Conservation (phyloP, 2,888 invertebrate genomes). For the Biston betularia region DNA sequence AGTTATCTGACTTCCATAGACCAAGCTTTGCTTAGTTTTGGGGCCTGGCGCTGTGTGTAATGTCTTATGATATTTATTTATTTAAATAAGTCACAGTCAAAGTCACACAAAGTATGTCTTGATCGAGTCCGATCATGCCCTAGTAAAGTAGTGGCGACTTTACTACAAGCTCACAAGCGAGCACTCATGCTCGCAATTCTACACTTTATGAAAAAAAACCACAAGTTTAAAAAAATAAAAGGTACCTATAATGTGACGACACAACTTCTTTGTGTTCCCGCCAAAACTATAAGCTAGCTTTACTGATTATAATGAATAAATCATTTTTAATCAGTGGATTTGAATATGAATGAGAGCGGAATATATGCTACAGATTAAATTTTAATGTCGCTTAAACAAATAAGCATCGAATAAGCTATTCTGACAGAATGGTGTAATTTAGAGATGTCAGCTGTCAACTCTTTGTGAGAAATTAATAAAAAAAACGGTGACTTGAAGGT, state of each 20-base stretch:
- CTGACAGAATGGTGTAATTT: constrained; percentile 16
- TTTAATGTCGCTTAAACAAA: constrained; percentile 34
- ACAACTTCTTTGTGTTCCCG: constrained; percentile 27
- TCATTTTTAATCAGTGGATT: constrained; percentile 35
- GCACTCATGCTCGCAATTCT: too few species aligned
- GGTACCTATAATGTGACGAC: neutral
- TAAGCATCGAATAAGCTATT: constrained; percentile 4
- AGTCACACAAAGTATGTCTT: too few species aligned
- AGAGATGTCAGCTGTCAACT: constrained; percentile 20
- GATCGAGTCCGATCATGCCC: too few species aligned
- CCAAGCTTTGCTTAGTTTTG: too few species aligned
- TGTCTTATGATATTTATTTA: too few species aligned
- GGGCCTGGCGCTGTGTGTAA: too few species aligned
- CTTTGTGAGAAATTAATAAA: constrained; percentile 24
- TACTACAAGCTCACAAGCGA: too few species aligned
- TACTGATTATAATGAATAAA: constrained; percentile 28
- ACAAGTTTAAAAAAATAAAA: too few species aligned
- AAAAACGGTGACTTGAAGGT: constrained; percentile 12
- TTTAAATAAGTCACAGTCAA: too few species aligned
- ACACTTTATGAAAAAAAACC: too few species aligned
- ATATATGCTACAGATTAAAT: constrained; percentile 17
- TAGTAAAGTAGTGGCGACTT: too few species aligned
- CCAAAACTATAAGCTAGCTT: constrained; percentile 37
- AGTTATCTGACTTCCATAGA: too few species aligned
- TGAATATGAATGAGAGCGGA: constrained; percentile 34